These are phyloP conservation scores for Megaleporinus macrocephalus DNA, from an alignment of 2,113 vertebrate species.

Conservation along the genomic window DNA sequence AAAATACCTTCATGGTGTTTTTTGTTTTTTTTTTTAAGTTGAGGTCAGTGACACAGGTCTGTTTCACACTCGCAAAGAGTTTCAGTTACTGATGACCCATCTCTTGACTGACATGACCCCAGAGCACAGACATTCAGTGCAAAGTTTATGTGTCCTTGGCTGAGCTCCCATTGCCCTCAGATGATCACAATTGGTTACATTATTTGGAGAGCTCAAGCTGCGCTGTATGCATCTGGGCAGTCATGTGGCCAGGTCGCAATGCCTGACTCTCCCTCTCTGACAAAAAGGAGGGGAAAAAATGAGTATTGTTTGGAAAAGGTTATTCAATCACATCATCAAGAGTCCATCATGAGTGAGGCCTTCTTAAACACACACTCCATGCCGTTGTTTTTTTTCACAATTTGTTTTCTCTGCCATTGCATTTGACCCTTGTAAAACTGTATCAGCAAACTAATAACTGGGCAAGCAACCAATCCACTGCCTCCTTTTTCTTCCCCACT, in stretches of 20 bases:
- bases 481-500: slow-evolving; percentile 67
- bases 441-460: slow-evolving; percentile 74
- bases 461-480: slow-evolving; percentile 66
- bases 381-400: slow-evolving; percentile 38
- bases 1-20: slow-evolving; percentile 14
- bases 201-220: slow-evolving; percentile 18
- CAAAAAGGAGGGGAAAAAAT: not conserved
- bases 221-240: not conserved
- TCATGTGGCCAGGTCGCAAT: not conserved
- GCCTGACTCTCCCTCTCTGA: not conserved
- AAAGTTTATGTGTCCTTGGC: slow-evolving; percentile 13
- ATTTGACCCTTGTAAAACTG: slow-evolving; percentile 76
- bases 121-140: slow-evolving; percentile 9
- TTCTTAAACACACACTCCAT: slow-evolving; percentile 39
- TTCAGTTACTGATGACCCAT: slow-evolving; percentile 25
- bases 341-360: slow-evolving; percentile 25
- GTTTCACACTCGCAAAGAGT: slow-evolving; percentile 38
- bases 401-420: slow-evolving; percentile 69
- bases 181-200: slow-evolving; percentile 9
- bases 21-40: slow-evolving; percentile 40
- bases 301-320: slow-evolving; percentile 25
- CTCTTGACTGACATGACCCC: slow-evolving; percentile 14
- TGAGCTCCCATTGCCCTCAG: not conserved
- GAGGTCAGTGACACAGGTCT: slow-evolving; percentile 42
- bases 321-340: slow-evolving; percentile 51